Conservation (phyloP, 2,797 vertebrate species). For the Babyrousa celebensis region DNA sequence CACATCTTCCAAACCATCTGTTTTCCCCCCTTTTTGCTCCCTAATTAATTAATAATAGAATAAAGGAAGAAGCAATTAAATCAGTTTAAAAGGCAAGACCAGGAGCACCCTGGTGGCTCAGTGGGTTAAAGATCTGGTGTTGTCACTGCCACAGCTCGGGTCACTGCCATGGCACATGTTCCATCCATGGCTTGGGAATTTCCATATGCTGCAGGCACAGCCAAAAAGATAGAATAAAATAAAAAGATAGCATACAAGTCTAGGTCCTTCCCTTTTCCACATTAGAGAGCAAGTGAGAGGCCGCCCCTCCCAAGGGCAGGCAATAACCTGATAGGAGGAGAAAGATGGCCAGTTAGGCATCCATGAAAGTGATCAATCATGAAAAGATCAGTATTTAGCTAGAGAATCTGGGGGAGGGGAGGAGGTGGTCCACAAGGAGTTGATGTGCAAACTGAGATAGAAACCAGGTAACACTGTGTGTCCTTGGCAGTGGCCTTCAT, state of each 20-base stretch:
- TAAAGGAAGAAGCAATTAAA: not conserved
- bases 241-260: too few relatives aligned
- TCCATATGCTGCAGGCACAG: too few relatives aligned
- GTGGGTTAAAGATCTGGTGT: too few relatives aligned
- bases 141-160: too few relatives aligned
- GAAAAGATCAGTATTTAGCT: fast-evolving
- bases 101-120: too few relatives aligned
- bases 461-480: fast-evolving
- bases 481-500: fast-evolving
- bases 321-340: not conserved
- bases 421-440: not conserved
- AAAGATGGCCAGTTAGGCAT: fast-evolving
- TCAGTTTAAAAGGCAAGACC: not conserved
- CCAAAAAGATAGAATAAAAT: too few relatives aligned
- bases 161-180: too few relatives aligned
- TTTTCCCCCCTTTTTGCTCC: not conserved
- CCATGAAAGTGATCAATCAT: fast-evolving
- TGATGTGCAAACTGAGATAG: fast-evolving
- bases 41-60: too few relatives aligned
- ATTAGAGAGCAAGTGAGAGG: fast-evolving
- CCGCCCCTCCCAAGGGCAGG: too few relatives aligned
- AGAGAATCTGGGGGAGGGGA: fast-evolving
- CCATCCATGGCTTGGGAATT: too few relatives aligned
- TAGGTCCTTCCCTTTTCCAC: not conserved
- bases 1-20: fast-evolving